Base-by-base conservation (phyloP, 92 coral and sea anemone species). In the Zoanthus sansibaricus region DNA sequence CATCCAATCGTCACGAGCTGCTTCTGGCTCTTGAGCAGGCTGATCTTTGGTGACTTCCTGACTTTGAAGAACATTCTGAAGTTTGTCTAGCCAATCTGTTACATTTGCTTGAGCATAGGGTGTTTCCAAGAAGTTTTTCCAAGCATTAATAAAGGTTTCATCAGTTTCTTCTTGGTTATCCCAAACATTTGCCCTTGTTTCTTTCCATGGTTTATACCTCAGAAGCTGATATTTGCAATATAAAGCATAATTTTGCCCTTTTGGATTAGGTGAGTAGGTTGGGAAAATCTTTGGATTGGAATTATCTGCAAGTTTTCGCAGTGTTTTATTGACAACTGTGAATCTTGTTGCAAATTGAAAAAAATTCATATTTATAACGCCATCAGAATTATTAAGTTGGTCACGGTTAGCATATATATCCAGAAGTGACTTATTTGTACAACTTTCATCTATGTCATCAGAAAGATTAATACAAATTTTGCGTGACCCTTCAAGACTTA, bases 171-270 rank as follows among this genome's bases (percentile, higher is more conserved):
- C 87, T 74, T 55, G 83, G 55, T 66, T 75, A 88, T 78, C 74
- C 91, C 91, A 88, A 49, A 90, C 88, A 91, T 91, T 78, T n/a
- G 42, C 45, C 51, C 30, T 86, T 56, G 76, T 77, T 83, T n/a
- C 78, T 89, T 84, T 83, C 93, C 93, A 91, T 14, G 90, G 90
- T 75, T 90, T 90, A 83, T 89, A 92, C 58, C 89, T 92, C 83
- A 89, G 76, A 66, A 92, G 76, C 59, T 92, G 95, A 82, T 86
- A 92, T 77, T 92, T 92, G 71, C 95, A 89, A 77, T 80, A 92
- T 15, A 89, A 82, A 42, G 86, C 75, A 66, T 71, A 89, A 52
- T 86, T 79, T 48, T 5, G 4, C 64, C 94, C 94, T 80, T 88
- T 91, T 58, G 90, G 94, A 32, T 91, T 88, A 64, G 90, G 70